Conservation (phyloP, 2,888 invertebrate species). For the Alviniconcha strummeri region DNA sequence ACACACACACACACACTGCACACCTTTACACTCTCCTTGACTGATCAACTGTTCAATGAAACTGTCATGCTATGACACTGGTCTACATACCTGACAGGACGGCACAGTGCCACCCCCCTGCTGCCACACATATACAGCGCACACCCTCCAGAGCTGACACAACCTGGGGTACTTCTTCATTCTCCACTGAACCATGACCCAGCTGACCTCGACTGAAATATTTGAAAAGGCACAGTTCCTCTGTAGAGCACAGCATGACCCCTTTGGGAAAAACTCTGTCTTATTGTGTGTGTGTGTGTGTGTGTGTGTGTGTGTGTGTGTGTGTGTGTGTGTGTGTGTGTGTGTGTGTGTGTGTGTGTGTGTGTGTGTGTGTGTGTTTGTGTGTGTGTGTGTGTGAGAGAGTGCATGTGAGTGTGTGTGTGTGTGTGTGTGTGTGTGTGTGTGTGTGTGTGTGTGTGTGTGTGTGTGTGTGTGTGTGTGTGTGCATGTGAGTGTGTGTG, state of each 20-base stretch:
- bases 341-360: background rate
- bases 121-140: constrained; percentile 81
- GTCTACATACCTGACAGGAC: constrained; percentile 80
- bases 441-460: no score
- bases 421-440: no score
- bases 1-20: no score
- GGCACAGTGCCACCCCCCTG: constrained; percentile 91
- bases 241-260: background rate
- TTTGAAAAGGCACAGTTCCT: background rate
- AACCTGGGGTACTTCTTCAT: constrained; percentile 79
- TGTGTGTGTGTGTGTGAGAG: background rate
- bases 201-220: constrained; percentile 87
- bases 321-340: constrained; percentile 3
- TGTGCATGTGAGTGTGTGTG: background rate
- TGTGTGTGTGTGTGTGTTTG: background rate
- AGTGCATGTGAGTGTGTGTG: background rate
- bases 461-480: background rate
- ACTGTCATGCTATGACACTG: background rate
- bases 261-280: background rate
- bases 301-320: constrained; percentile 6
- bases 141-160: constrained; percentile 86
- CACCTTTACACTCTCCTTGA: background rate
- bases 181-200: constrained; percentile 84
- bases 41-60: no score
- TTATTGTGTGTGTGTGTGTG: background rate